These are phyloP conservation scores for Coelogynopora nodosa DNA, from an alignment of 2,888 invertebrate species.

Conservation along the genomic window DNA sequence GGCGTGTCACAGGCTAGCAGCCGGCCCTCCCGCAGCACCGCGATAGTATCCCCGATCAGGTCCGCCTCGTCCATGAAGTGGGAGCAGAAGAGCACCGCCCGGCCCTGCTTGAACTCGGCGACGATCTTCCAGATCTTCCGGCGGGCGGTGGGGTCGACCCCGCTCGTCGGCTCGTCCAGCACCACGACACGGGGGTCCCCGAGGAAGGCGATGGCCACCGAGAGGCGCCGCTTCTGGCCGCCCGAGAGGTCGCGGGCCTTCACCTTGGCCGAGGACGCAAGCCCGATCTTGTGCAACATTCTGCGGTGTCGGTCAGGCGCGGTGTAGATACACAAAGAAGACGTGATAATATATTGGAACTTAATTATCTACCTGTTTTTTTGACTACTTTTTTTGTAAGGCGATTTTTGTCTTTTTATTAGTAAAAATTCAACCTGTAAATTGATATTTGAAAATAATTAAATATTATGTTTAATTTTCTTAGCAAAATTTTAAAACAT, in stretches of 20 bases:
- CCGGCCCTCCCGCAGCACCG: slow-evolving; percentile 49
- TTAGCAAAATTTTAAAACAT: too few relatives aligned
- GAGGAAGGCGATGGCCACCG: slow-evolving; percentile 54
- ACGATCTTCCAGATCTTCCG: slow-evolving; percentile 55
- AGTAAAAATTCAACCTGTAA: too few relatives aligned
- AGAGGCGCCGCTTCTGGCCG: slow-evolving; percentile 52
- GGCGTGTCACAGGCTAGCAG: slow-evolving; percentile 46
- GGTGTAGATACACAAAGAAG: neutral
- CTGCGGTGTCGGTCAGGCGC: neutral
- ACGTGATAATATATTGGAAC: too few relatives aligned
- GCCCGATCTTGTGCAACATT: neutral
- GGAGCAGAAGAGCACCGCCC: slow-evolving; percentile 54
- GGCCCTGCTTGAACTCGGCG: slow-evolving; percentile 49
- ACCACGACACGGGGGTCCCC: slow-evolving; percentile 54
- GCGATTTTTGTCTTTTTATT: too few relatives aligned
- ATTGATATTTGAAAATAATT: too few relatives aligned
- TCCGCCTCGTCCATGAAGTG: slow-evolving; percentile 58
- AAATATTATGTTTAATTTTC: too few relatives aligned
- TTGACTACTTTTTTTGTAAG: too few relatives aligned
- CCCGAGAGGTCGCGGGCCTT: slow-evolving; percentile 52
- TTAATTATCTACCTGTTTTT: too few relatives aligned
- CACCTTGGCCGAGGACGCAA: slow-evolving; percentile 45
- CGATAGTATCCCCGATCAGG: slow-evolving; percentile 54
- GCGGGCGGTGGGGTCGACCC: slow-evolving; percentile 66
- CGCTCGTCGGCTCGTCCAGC: slow-evolving; percentile 52